Evolutionary conservation across 2,113 vertebrate species (phyloP), one percentile per base, ranked within the genome.

Genomic region (Scophthalmus maximus): DNA sequence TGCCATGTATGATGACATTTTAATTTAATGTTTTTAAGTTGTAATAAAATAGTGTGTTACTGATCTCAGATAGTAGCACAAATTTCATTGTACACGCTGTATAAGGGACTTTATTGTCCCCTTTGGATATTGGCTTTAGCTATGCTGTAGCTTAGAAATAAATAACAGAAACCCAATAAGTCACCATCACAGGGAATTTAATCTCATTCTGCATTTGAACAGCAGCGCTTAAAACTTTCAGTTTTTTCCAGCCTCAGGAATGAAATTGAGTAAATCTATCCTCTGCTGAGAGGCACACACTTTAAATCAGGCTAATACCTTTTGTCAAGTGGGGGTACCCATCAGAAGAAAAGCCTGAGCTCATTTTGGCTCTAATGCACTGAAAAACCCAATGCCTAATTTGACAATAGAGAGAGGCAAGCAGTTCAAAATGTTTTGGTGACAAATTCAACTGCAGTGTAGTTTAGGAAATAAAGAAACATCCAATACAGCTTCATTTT

Each of bases 281-380:
- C 62, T 81, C 76, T 82, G 63, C 36, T 58, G 81, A 84, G 69
- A 78, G 66, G 38, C 59, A 61, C 65, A 56, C 44, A 64, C 76
- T 78, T 79, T 73, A 68, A 82, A 82, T 75, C 81, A 80, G 73
- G 55, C 63, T 78, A 84, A 82, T 84, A 82, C 79, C 69, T 63
- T 86, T 82, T 80, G 47, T 82, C 79, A 76, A 72, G 70, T 72
- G 62, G 46, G 58, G 46, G 58, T 63, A 76, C 62, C 75, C 57
- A 65, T 76, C 77, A 67, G 29, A 55, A 49, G 73, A 40, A 74
- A 27, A 38, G 38, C 25, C 49, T 57, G 29, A 50, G 14, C 55
- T 73, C 67, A 62, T 75, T 73, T 55, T 58, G 27, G 26, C 46
- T 46, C 9, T 44, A 34, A 72, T 69, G 46, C 47, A 58, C 8